Percentiles rank a stretch among this genome's conserved stretches.
These are phyloP conservation scores for Pristionchus arcanus DNA, from an alignment of 2,888 invertebrate genomes.

Conservation along the genomic window DNA sequence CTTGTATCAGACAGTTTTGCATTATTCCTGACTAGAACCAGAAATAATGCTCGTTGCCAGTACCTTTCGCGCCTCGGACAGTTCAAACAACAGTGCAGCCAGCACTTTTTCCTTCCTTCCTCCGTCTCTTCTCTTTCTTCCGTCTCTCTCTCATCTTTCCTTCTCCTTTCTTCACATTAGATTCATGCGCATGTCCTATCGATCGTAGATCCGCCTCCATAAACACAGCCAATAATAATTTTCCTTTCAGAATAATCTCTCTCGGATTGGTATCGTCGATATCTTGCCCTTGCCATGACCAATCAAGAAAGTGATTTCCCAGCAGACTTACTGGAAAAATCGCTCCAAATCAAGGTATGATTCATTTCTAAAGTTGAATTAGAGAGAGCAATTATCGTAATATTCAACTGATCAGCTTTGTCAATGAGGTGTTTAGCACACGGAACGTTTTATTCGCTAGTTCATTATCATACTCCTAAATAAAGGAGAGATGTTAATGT, in stretches of 20 bases:
- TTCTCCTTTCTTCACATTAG: background rate
- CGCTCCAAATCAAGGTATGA: background rate
- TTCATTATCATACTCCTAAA: too few relatives aligned
- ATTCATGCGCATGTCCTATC: background rate
- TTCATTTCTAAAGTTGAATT: background rate
- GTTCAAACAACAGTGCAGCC: background rate
- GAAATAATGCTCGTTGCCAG: background rate
- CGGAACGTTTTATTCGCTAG: too few relatives aligned
- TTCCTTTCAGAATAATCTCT: background rate
- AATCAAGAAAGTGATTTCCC: background rate
- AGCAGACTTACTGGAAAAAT: background rate
- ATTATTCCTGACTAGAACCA: background rate
- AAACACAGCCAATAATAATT: background rate
- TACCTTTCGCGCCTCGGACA: background rate
- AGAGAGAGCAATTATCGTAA: too few relatives aligned
- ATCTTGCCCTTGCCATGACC: background rate
- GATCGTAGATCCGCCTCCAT: background rate
- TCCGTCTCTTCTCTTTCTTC: background rate
- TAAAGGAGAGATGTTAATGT: too few relatives aligned
- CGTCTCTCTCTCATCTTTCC: background rate
- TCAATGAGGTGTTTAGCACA: too few relatives aligned
- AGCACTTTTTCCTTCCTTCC: background rate
- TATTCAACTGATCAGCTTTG: background rate
- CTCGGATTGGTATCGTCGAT: conserved; percentile 4
- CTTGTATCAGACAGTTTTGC: background rate